phyloP scores from a whole-genome alignment of 1,140 invertebrate genomes.

The Xylocopa sonorina region DNA sequence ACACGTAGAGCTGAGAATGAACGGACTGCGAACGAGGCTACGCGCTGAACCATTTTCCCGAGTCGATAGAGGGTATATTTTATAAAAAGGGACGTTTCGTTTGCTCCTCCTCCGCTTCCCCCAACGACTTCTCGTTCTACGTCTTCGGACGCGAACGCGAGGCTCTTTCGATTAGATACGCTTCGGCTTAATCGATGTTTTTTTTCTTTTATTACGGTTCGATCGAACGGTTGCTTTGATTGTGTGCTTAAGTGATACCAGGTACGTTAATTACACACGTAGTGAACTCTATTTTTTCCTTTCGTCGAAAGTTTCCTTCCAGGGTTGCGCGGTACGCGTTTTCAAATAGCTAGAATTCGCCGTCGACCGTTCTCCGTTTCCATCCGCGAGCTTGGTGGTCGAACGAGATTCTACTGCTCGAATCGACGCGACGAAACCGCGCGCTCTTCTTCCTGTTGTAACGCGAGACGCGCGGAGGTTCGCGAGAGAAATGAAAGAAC shows the following conservation, averaged over 20 bases:
- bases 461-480: neutral
- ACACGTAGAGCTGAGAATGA: neutral
- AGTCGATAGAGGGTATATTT: too few species aligned
- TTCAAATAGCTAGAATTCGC: conserved; percentile 9
- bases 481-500: conserved; percentile 18
- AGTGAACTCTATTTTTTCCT: neutral
- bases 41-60: neutral
- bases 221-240: conserved; percentile 57
- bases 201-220: neutral
- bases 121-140: neutral
- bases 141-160: conserved; percentile 26
- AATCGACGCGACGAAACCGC: neutral
- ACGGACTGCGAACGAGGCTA: neutral
- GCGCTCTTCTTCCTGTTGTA: conserved; percentile 7
- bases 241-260: conserved; percentile 58
- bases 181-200: conserved; percentile 32
- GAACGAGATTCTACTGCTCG: neutral
- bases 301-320: conserved; percentile 10
- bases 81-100: conserved; percentile 38
- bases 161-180: conserved; percentile 51
- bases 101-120: neutral
- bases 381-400: neutral
- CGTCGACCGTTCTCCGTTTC: too few species aligned
- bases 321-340: conserved; percentile 1
- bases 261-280: conserved; percentile 50